These are phyloP conservation scores for Lagopus muta DNA, from an alignment of 2,113 vertebrate genomes.

Conservation along the genomic window DNA sequence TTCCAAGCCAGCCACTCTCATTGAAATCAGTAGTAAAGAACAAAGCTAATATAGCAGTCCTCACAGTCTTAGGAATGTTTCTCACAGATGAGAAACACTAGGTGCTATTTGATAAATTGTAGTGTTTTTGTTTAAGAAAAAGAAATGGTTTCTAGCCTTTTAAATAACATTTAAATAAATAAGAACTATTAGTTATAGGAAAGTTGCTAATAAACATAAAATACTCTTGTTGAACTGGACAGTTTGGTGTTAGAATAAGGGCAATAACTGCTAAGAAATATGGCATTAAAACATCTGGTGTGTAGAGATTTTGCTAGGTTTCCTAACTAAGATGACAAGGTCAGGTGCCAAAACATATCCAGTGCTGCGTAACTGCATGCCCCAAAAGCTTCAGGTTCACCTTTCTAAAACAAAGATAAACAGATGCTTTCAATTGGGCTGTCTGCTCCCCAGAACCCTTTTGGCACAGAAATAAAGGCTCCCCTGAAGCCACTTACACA, in stretches of 20 bases:
- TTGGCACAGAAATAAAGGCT: neutral
- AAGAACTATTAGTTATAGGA: neutral
- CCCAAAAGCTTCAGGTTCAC: neutral
- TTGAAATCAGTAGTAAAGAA: neutral
- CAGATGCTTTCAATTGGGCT: neutral
- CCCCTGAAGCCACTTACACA: neutral
- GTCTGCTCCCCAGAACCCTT: neutral
- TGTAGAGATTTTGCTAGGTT: neutral
- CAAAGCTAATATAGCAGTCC: neutral
- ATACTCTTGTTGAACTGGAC: neutral
- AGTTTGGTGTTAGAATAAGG: neutral
- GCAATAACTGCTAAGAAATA: neutral
- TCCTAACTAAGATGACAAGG: neutral
- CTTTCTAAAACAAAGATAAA: neutral
- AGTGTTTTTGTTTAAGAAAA: neutral
- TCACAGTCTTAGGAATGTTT: neutral
- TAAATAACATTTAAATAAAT: neutral
- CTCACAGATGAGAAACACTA: accelerated
- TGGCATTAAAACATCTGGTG: neutral
- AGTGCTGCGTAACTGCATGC: neutral
- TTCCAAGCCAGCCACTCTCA: neutral
- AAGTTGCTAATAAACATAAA: neutral
- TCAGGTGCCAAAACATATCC: neutral
- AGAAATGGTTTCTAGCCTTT: neutral
- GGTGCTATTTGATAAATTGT: neutral